Conservation (phyloP, 2,888 invertebrate genomes). For the Rhyacophila evoluta region DNA sequence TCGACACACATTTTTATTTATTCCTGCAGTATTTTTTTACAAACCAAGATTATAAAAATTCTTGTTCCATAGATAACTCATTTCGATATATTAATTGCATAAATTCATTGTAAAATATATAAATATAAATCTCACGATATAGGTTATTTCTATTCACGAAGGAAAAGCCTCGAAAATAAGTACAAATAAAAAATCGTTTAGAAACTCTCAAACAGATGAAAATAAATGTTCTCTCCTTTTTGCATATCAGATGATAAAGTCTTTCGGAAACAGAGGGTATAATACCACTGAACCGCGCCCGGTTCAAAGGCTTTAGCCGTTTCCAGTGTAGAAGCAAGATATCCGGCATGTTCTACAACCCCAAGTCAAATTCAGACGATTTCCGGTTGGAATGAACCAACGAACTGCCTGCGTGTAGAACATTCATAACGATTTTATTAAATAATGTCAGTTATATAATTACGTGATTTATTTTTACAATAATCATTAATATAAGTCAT, state of each 20-base stretch:
- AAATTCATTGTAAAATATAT: no score
- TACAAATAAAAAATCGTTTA: background rate
- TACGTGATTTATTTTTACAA: no score
- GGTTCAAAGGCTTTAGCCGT: slow-evolving; percentile 2
- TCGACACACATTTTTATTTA: no score
- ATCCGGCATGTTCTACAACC: slow-evolving; percentile 14
- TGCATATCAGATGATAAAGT: background rate
- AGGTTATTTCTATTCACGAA: background rate
- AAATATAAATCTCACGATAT: no score
- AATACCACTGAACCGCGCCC: background rate
- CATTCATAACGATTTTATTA: no score
- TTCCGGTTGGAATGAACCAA: background rate
- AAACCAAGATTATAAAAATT: no score
- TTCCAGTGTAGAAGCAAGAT: background rate
- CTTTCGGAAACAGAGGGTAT: slow-evolving; percentile 3
- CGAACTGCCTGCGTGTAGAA: background rate
- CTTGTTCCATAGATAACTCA: no score
- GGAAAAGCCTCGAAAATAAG: no score
- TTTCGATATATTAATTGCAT: no score
- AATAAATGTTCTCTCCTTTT: background rate
- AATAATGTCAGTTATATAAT: no score
- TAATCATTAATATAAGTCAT: no score
- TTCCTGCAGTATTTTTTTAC: no score
- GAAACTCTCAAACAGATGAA: background rate
- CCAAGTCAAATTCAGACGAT: background rate